These are phyloP conservation scores for Orbicella faveolata DNA, from an alignment of 64 coral and sea anemone species.

Conservation along the genomic window DNA sequence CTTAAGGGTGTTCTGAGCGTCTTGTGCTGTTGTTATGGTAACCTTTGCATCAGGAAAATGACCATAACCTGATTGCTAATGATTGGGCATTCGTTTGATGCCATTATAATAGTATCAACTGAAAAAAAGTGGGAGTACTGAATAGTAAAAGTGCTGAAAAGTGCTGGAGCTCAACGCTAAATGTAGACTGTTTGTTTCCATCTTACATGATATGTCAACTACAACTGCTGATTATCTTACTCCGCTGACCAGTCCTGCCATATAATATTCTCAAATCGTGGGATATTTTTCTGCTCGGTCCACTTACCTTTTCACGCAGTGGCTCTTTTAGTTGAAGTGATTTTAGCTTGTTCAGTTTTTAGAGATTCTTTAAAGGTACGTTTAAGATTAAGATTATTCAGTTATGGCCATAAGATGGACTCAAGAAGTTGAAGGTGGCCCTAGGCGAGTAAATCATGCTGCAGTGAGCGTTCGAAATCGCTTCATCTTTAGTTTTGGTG, in stretches of 20 bases:
- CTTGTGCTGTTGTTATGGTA: too few relatives aligned
- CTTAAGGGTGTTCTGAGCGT: too few relatives aligned
- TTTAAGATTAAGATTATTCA: not conserved
- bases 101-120: too few relatives aligned
- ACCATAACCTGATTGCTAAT: too few relatives aligned
- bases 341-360: slow-evolving; percentile 11
- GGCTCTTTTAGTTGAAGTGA: not conserved
- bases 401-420: slow-evolving; percentile 86
- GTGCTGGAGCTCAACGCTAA: too few relatives aligned
- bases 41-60: too few relatives aligned
- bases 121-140: too few relatives aligned
- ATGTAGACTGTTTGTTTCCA: not conserved
- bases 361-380: not conserved
- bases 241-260: slow-evolving; percentile 31
- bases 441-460: slow-evolving; percentile 93
- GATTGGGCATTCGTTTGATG: too few relatives aligned
- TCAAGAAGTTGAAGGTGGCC: slow-evolving; percentile 79
- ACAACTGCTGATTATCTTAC: not conserved
- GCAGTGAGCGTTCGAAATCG: slow-evolving; percentile 78
- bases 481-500: slow-evolving; percentile 96
- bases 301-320: not conserved
- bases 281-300: not conserved
- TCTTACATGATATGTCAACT: not conserved
- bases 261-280: not conserved
- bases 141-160: too few relatives aligned